Conservation (phyloP, 2,797 vertebrate species). For the Hippopotamyrus pictus region DNA sequence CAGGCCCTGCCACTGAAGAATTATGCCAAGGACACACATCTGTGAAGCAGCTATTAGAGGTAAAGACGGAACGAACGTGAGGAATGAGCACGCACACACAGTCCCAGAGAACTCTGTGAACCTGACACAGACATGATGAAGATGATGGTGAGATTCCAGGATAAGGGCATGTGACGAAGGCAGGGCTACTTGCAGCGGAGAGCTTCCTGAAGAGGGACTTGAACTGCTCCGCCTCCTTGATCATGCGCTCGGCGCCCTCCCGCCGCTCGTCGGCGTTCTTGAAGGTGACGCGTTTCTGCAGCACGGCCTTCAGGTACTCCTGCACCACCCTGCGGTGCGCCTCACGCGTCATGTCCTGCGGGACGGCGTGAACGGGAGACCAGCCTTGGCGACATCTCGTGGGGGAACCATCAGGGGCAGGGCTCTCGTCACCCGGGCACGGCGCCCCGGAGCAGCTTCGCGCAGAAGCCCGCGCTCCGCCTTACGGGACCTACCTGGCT, state of each 20-base stretch:
- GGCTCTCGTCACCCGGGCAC: not conserved
- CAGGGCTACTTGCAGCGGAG: slow-evolving; percentile 68
- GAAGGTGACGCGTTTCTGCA: slow-evolving; percentile 90
- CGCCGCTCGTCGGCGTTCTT: slow-evolving; percentile 84
- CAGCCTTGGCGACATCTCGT: not conserved
- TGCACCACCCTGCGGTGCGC: slow-evolving; percentile 85
- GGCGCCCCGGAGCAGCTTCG: not conserved
- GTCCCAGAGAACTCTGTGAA: not conserved
- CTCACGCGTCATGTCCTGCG: slow-evolving; percentile 82
- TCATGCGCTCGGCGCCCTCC: slow-evolving; percentile 92
- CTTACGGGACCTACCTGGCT: slow-evolving; percentile 70
- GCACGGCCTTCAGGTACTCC: slow-evolving; percentile 88
- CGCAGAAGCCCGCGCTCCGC: not conserved
- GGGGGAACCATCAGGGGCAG: not conserved
- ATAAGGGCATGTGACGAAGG: not conserved
- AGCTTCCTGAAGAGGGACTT: slow-evolving; percentile 87
- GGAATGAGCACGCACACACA: not conserved
- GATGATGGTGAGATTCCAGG: not conserved
- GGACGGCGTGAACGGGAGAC: not conserved
- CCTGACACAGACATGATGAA: not conserved
- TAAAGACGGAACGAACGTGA: not conserved
- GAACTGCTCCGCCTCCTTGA: slow-evolving; percentile 86
- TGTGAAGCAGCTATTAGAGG: not conserved
- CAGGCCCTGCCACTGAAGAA: not conserved
- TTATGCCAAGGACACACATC: not conserved